Conservation (phyloP, 2,113 vertebrate genomes). For the Corvus cornix region DNA sequence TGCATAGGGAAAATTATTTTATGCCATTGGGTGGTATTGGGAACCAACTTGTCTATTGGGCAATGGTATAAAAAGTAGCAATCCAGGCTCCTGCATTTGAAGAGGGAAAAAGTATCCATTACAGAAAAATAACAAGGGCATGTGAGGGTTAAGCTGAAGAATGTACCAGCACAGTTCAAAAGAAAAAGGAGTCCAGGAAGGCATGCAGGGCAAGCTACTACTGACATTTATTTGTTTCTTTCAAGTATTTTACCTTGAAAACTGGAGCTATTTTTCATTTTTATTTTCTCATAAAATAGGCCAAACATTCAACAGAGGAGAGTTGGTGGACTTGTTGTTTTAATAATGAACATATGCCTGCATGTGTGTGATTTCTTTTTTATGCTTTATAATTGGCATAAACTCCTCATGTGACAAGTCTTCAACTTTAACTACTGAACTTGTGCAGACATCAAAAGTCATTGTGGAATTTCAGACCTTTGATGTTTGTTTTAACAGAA, state of each 20-base stretch:
- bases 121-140: not conserved
- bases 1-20: not conserved
- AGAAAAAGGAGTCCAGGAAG: not conserved
- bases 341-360: slow-evolving; percentile 45
- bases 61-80: not conserved
- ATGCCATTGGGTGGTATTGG: not conserved
- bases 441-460: slow-evolving; percentile 53
- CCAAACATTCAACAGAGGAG: not conserved
- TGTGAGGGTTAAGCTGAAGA: slow-evolving; percentile 10
- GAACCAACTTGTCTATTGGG: not conserved
- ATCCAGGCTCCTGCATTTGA: not conserved
- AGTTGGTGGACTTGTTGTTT: not conserved
- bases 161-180: not conserved
- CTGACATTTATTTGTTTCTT: slow-evolving; percentile 5
- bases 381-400: slow-evolving; percentile 44
- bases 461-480: slow-evolving; percentile 61
- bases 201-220: not conserved
- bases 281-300: slow-evolving; percentile 46
- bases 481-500: slow-evolving; percentile 52
- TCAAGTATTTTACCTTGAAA: slow-evolving; percentile 44
- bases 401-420: slow-evolving; percentile 43
- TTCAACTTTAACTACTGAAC: slow-evolving; percentile 44
- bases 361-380: slow-evolving; percentile 32
- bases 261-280: slow-evolving; percentile 29
- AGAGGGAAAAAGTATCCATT: not conserved